Evolutionary conservation across 2,113 vertebrate species (phyloP).

Genomic region (Reinhardtius hippoglossoides): DNA sequence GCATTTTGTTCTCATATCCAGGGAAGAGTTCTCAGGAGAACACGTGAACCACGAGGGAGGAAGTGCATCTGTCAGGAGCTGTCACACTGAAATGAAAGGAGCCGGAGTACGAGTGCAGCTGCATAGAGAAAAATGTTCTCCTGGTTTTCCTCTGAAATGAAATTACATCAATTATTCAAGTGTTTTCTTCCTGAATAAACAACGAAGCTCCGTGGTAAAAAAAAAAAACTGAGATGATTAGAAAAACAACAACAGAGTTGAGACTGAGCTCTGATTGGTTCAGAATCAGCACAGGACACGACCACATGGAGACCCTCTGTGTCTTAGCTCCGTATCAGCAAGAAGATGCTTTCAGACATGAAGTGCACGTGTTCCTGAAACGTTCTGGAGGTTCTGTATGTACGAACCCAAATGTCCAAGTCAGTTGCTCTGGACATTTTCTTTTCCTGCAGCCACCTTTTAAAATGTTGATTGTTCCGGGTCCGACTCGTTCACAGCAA

Average conservation of each 20-base stretch:
- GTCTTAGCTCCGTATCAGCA: too few species aligned
- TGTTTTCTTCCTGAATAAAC: conserved; percentile 20
- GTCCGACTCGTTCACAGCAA: too few species aligned
- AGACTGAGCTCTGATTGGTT: background rate
- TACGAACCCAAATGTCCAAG: too few species aligned
- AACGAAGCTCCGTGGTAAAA: background rate
- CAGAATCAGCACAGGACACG: too few species aligned
- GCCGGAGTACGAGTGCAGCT: background rate
- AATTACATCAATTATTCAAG: conserved; percentile 50
- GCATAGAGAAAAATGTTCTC: conserved; percentile 20
- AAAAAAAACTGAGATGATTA: background rate
- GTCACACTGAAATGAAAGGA: background rate
- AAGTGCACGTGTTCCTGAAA: too few species aligned
- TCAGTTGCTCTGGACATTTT: too few species aligned
- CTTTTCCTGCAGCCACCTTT: too few species aligned
- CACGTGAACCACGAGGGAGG: background rate
- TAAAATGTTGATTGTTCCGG: too few species aligned
- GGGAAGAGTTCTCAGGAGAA: background rate
- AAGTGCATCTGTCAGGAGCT: background rate
- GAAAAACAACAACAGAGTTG: background rate
- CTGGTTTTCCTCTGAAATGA: conserved; percentile 24
- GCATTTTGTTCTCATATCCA: background rate
- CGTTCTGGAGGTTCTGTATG: too few species aligned
- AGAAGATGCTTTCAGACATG: too few species aligned
- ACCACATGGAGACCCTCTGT: too few species aligned